Evolutionary conservation across 2,113 vertebrate species (phyloP), one percentile per base, ranked within the genome.

Genomic region (Lophura nycthemera): DNA sequence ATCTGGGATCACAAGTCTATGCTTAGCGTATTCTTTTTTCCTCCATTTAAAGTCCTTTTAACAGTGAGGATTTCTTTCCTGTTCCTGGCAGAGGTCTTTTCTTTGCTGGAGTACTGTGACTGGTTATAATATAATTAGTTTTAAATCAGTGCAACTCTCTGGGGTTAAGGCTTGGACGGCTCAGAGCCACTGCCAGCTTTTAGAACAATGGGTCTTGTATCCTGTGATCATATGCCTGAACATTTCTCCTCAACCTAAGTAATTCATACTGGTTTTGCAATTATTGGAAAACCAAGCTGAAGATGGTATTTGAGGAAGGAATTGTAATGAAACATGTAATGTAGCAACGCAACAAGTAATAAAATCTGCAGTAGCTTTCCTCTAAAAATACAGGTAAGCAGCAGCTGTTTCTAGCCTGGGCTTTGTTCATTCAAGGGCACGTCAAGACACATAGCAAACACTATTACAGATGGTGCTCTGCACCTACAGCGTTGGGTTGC

Each of bases 191-290:
- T 48, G 47, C 29, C 38, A 84, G 57, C 38, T 88, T 36, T 61
- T 0, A 73, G 64, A 85, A 96, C 78, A 93, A 93, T 47, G 69
- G 69, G 30, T 80, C 93, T 74, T 77, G 15, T 95, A 89, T 93
- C 38, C 43, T 52, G 24, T 10, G 50, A 89, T 94, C 75, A 94
- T 60, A 40, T 67, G 75, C 52, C 93, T 75, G 65, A 95, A 92
- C 43, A 5, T 91, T 13, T 87, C 74, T 56, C 71, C 42, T 83
- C 73, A 6, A 12, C 20, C 65, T 72, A 54, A 52, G 52, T 56
- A 59, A 77, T 80, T 94, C 57, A 47, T 48, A 48, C 8, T 34
- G 74, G 27, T 86, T 92, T 65, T 81, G n/a, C 40, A 86, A 24
- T 60, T 80, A 77, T 34, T 94, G 40, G 50, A 89, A 89, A 92